A percentile compares a stretch with the other conserved stretches of the same genome.
Evolutionary conservation across 2,113 vertebrate genomes (phyloP).

Genomic region (Hystrix cristata): DNA sequence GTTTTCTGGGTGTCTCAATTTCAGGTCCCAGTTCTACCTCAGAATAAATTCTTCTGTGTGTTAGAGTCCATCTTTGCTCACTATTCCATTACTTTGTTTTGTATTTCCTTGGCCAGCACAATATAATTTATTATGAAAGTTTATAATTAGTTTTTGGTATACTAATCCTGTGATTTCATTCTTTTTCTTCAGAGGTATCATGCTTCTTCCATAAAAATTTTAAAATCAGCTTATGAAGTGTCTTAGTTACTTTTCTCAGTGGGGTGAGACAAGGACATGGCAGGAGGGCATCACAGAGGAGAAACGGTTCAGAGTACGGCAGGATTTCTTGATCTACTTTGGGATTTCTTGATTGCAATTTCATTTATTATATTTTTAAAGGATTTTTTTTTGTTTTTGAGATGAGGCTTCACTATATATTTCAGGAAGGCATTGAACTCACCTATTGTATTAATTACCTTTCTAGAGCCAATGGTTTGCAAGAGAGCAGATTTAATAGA

Average conservation of each 20-base stretch:
- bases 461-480: no score
- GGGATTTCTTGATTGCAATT: not conserved
- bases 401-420: not conserved
- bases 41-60: not conserved
- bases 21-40: not conserved
- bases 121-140: not conserved
- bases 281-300: no score
- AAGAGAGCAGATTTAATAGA: no score
- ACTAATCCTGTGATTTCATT: not conserved
- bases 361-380: not conserved
- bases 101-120: not conserved
- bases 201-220: not conserved
- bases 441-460: no score
- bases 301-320: no score
- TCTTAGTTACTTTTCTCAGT: not conserved
- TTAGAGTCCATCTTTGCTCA: not conserved
- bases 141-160: constrained; percentile 25
- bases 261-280: not conserved
- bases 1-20: not conserved
- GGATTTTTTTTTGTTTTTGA: not conserved
- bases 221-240: not conserved
- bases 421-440: not conserved
- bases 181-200: not conserved
- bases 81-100: not conserved
- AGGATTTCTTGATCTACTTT: not conserved